Base-by-base conservation (phyloP, 2,113 vertebrate species). In the Syngnathus typhle region DNA sequence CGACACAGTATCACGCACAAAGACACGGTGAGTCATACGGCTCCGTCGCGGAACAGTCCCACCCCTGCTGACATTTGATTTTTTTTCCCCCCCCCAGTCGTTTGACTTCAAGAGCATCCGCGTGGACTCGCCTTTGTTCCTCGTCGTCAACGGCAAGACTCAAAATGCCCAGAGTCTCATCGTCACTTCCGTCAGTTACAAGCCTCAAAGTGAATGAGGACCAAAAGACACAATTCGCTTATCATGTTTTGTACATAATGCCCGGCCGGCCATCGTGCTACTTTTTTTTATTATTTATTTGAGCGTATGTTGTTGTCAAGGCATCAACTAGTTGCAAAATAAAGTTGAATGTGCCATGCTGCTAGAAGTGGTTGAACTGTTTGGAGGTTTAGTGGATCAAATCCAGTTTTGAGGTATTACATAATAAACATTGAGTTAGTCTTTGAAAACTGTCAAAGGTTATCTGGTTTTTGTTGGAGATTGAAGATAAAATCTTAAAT, bases 101-200 rank as follows among this genome's bases (percentile, higher is more conserved):
- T 90, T 87, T 71, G 88, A 92, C 67, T 96, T 96, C 79, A 89
- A 90, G 71, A 93, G 93, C 76, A 88, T 96, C 79, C 94, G 95
- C 6, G 93, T 96, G 80, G 93, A 94, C 71, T 92, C 93, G 0
- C 95, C 94, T 12, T 82, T 95, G 63, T 83, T 93, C 38, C 89
- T 96, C 16, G 88, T 96, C 13, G 93, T 96, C 74, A 96, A 96
- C 1, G 93, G 95, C n/a, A 96, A 93, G 78, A 91, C 83, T 49
- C 95, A 95, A 81, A 92, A 90, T 19, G 71, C 78, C 65, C 86
- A 88, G 77, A 94, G 91, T 76, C 94, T 95, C 73, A 95, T 91
- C 0, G 92, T 91, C 0, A 90, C 91, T 3, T 93, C 89, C 0
- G 90, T 95, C 72, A 93, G 92, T 23, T 95, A 94, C 19, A 91